A percentile compares a stretch with the other conserved stretches of the same genome.
These are phyloP conservation scores for Hirtodrosophila cameraria DNA, from an alignment of 2,888 invertebrate species.

Conservation along the genomic window DNA sequence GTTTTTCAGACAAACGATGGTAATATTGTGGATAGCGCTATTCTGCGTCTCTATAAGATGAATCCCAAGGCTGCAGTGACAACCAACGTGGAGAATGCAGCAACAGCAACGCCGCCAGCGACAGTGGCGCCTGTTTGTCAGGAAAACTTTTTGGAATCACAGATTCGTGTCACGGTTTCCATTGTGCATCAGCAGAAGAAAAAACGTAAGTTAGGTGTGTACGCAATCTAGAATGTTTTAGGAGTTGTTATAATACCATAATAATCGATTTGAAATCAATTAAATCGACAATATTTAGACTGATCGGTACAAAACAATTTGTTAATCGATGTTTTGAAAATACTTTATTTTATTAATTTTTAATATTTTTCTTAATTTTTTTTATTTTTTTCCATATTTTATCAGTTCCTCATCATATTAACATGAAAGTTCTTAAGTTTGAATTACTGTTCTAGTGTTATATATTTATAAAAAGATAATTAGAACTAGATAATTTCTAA, in stretches of 20 bases:
- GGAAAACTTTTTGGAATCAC: constrained; percentile 73
- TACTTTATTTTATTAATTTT: too few species aligned
- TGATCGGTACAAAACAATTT: too few species aligned
- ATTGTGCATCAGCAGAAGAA: constrained; percentile 81
- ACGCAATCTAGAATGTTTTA: constrained; percentile 4
- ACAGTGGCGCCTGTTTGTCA: constrained; percentile 30
- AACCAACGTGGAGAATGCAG: background rate
- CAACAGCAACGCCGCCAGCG: constrained; percentile 3
- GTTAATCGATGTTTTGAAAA: too few species aligned
- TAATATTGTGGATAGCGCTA: constrained; percentile 80
- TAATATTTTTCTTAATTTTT: too few species aligned
- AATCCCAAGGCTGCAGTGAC: constrained; percentile 65
- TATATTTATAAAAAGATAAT: too few species aligned
- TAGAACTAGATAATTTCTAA: too few species aligned
- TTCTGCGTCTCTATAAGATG: constrained; percentile 80
- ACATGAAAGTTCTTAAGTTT: too few species aligned
- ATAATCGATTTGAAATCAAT: too few species aligned
- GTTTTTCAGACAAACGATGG: constrained; percentile 77
- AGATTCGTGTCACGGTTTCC: constrained; percentile 83
- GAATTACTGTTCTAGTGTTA: too few species aligned
- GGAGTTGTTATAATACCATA: background rate
- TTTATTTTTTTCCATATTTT: too few species aligned
- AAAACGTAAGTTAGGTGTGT: constrained; percentile 78
- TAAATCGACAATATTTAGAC: too few species aligned
- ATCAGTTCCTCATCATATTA: too few species aligned